Evolutionary conservation across 2,888 invertebrate genomes (phyloP), one percentile per base, ranked within the genome.

Genomic region (Trachelus troglodyta): DNA sequence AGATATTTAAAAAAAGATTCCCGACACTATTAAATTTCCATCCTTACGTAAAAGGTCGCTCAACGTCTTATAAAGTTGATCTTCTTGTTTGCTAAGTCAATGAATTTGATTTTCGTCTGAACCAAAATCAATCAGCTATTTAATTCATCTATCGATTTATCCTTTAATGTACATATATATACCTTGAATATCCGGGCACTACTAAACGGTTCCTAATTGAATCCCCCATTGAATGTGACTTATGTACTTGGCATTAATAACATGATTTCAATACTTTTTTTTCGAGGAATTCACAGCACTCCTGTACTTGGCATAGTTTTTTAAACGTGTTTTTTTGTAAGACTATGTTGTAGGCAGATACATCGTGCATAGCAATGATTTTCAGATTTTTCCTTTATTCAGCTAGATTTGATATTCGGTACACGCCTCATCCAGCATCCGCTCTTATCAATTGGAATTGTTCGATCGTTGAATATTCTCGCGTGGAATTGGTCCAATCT

Each of bases 181-280:
- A 40, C 30, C 11, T 69, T 31, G 74, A 34, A 34, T 74, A 12
- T 34, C 30, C 30, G 12, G 74, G 74, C 23, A 12, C 11, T 31
- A 31, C n/a, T n/a, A 69, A 12, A 77, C 74, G 74, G 76, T 77
- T 76, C 56, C 79, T 82, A 82, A 83, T 83, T 83, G 82, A 81
- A 83, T 80, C 4, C 35, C 3, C 12, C 35, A 12, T 35, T 3
- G 35, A 35, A 35, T 35, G 12, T 35, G 35, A 35, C 12, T 12
- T 35, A 35, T 12, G 11, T 35, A 35, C 35, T 35, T 35, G 12
- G 0, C 11, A 35, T 35, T 35, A 35, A 12, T 35, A 35, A 35
- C 11, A 35, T 35, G 35, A 35, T 35, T 35, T 12, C 35, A 35
- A 35, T 12, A 35, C 35, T 35, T 12, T 11, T 11, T 35, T 12